Percentiles rank a stretch among this genome's conserved stretches.
phyloP scores from a whole-genome alignment of 2,113 vertebrate genomes.

The Gracilinanus agilis region DNA sequence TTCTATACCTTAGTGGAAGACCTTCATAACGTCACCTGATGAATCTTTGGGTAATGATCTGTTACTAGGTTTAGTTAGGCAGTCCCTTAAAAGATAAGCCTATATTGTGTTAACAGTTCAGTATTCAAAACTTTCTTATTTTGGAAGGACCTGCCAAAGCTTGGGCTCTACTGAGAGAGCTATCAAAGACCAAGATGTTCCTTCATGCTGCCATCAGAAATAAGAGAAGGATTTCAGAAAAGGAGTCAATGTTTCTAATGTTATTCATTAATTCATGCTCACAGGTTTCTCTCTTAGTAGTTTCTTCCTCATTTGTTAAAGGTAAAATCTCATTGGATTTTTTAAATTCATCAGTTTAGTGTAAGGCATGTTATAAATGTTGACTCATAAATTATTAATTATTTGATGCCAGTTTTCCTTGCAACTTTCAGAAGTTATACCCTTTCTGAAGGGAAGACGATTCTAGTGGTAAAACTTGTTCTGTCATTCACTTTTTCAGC shows the following conservation, averaged over 20 bases:
- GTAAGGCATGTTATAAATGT: too few relatives aligned
- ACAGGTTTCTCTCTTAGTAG: background rate
- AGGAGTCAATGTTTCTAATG: background rate
- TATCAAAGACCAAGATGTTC: background rate
- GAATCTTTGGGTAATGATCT: background rate
- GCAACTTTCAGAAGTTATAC: too few relatives aligned
- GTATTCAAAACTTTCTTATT: background rate
- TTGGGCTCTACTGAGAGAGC: background rate
- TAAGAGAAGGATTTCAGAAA: background rate
- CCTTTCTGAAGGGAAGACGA: too few relatives aligned
- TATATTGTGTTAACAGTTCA: too few relatives aligned
- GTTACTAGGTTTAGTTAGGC: background rate
- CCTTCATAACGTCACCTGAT: background rate
- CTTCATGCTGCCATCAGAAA: background rate
- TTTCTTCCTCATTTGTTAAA: background rate
- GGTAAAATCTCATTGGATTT: background rate
- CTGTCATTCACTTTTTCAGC: background rate
- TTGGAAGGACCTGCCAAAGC: background rate
- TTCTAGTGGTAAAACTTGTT: background rate
- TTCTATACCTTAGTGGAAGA: background rate
- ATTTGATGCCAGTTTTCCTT: too few relatives aligned
- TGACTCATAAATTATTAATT: too few relatives aligned
- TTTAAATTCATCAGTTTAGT: background rate
- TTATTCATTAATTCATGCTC: background rate
- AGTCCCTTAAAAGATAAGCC: too few relatives aligned